Conservation (phyloP, 2,113 vertebrate genomes). For the Microcebus murinus region DNA sequence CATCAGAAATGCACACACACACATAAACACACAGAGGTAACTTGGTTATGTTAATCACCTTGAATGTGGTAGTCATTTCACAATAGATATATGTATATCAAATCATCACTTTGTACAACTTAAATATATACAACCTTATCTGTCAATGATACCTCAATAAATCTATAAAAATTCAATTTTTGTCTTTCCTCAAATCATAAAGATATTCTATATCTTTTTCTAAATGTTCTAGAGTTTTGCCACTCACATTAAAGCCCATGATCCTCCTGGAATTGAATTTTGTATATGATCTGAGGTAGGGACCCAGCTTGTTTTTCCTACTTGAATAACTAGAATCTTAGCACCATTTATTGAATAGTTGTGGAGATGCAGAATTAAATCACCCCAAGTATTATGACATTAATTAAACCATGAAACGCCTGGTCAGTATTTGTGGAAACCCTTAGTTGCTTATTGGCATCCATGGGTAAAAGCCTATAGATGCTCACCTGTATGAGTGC, state of each 20-base stretch:
- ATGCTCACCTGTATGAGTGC: background rate
- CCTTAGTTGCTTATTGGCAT: no score
- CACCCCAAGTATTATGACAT: background rate
- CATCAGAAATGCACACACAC: background rate
- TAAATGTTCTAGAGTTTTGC: background rate
- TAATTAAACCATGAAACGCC: background rate
- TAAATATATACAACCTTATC: background rate
- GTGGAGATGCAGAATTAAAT: background rate
- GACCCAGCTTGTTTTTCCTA: background rate
- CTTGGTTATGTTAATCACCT: background rate
- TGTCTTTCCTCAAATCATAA: background rate
- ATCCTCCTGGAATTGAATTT: background rate
- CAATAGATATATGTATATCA: background rate
- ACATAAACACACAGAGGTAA: background rate
- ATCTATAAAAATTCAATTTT: background rate
- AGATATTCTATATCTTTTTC: background rate
- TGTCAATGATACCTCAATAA: background rate
- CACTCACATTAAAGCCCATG: background rate
- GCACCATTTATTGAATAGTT: background rate
- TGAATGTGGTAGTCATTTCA: background rate
- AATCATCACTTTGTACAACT: background rate
- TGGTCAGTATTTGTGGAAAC: background rate
- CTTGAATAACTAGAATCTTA: background rate
- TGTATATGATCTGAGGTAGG: background rate
- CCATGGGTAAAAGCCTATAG: background rate